Base-by-base conservation (phyloP, 2,113 vertebrate species). In the Trochalopteron elliotii region DNA sequence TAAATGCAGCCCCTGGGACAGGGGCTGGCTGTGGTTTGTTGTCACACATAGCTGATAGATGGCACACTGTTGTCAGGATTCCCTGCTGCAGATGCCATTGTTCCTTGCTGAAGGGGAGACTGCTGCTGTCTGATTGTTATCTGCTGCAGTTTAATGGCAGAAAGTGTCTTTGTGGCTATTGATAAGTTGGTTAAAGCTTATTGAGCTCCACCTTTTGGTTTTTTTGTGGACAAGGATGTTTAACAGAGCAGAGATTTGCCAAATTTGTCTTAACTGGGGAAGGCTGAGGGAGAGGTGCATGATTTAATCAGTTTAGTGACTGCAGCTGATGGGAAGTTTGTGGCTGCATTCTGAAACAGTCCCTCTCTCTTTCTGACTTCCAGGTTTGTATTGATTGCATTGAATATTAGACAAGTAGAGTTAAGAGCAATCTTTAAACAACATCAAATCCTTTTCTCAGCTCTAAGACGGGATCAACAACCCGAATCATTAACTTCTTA, bases 391-490 rank as follows among this genome's bases (percentile, higher is more conserved):
- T 94, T 78, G 90, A 91, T 83, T 86, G 53, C 63, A 50, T 50
- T 56, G 86, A 69, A 12, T 90, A 90, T 88, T 55, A 86, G 59
- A 59, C 92, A 90, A 86, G 68, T 1, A 5, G 39, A 92, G 76
- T 93, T 81, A 86, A 77, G 76, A 86, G 71, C 68, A 86, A 67
- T 88, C 76, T 93, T 94, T 93, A 86, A 89, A 80, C 50, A 63
- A 63, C 52, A 44, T 76, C 83, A 77, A 70, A 78, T 76, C 76
- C 23, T 39, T 55, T 67, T 76, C 79, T 67, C 30, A 11, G 55
- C 68, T 50, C 39, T 47, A 23, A 86, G 67, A 61, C 10, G 1
- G 33, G 21, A 86, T 88, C 71, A 94, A 18, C 79, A 88, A 88
- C 55, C 55, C 35, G 23, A 90, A 90, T 83, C 71, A 52, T 92